Percentiles rank a stretch among this genome's conserved stretches.
These are phyloP conservation scores for Julus scandinavius DNA, from an alignment of 2,888 invertebrate genomes.

Conservation along the genomic window DNA sequence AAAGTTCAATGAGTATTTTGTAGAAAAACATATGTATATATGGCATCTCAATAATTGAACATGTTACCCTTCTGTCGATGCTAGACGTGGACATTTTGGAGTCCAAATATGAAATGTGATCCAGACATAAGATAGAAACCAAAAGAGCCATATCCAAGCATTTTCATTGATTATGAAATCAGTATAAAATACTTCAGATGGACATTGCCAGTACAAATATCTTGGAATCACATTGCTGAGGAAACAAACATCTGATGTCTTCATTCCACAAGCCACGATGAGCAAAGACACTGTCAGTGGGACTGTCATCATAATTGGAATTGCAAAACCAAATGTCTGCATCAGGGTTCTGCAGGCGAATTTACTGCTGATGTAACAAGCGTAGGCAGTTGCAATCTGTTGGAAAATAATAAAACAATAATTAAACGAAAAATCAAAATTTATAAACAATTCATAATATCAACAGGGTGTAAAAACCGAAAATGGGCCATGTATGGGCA, in stretches of 20 bases:
- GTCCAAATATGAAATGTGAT: conserved; percentile 64
- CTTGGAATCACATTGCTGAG: conserved; percentile 59
- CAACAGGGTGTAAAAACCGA: too few relatives aligned
- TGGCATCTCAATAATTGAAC: background rate
- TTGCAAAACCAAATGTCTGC: conserved; percentile 67
- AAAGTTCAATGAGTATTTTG: background rate
- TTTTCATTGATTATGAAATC: conserved; percentile 78
- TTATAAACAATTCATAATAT: too few relatives aligned
- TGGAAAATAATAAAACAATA: background rate
- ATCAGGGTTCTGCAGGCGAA: conserved; percentile 70
- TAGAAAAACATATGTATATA: conserved; percentile 46
- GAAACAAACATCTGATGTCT: conserved; percentile 61
- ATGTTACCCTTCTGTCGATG: conserved; percentile 62
- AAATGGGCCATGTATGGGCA: too few relatives aligned
- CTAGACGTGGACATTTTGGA: conserved; percentile 63
- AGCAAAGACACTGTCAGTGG: conserved; percentile 64
- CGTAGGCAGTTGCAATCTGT: conserved; percentile 65
- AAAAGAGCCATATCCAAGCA: conserved; percentile 60
- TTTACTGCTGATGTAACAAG: conserved; percentile 65
- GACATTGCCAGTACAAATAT: conserved; percentile 72
- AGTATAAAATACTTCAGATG: conserved; percentile 80
- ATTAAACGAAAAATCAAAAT: background rate
- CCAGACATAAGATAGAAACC: conserved; percentile 64
- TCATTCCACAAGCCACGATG: conserved; percentile 61
- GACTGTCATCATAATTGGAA: conserved; percentile 67